These are phyloP conservation scores for Xestia c-nigrum DNA, from an alignment of 2,888 invertebrate genomes.

Conservation along the genomic window DNA sequence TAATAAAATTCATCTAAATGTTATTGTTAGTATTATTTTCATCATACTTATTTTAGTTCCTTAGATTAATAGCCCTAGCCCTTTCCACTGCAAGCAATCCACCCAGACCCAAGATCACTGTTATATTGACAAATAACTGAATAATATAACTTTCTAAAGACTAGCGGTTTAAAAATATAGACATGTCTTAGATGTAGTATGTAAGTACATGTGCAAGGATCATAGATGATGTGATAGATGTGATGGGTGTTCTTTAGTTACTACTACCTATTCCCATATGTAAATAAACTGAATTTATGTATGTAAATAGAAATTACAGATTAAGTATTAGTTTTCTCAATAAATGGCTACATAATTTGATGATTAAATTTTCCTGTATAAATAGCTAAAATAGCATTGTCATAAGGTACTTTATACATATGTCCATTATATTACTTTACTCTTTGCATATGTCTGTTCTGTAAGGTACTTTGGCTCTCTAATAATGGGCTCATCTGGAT, in stretches of 20 bases:
- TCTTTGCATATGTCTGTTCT: too few relatives aligned
- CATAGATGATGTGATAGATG: too few relatives aligned
- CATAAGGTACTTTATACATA: too few relatives aligned
- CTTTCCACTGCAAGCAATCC: background rate
- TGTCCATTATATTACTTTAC: too few relatives aligned
- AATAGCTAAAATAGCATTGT: background rate
- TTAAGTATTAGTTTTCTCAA: background rate
- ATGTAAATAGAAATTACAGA: background rate
- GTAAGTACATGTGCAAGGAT: background rate
- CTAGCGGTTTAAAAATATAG: background rate
- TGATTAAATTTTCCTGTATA: background rate
- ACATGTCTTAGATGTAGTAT: background rate
- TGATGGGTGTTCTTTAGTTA: too few relatives aligned
- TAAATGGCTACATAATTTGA: background rate
- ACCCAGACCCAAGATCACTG: background rate
- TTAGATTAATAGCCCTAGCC: background rate
- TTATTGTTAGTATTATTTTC: conserved; percentile 35
- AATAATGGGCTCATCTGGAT: background rate
- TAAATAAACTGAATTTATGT: background rate
- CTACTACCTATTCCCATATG: background rate
- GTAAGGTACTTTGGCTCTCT: background rate
- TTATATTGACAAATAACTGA: background rate
- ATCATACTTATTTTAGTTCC: background rate
- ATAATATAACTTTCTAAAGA: background rate
- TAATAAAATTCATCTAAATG: conserved; percentile 57